These are phyloP conservation scores for Eurytemora carolleeae DNA, from an alignment of 1,140 invertebrate genomes.

Conservation along the genomic window DNA sequence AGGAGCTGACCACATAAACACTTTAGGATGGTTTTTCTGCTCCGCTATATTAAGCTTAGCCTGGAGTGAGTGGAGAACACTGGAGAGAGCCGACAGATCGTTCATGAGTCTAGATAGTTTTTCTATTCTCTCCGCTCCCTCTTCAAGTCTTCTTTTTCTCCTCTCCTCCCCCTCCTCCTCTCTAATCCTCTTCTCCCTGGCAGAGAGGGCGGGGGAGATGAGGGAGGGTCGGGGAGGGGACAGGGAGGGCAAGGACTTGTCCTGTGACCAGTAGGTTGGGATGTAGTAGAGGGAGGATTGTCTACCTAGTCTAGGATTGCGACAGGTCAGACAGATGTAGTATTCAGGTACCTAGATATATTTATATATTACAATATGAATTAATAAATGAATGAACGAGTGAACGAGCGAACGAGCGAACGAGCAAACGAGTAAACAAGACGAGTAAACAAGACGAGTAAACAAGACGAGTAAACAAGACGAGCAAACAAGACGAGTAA, in stretches of 20 bases:
- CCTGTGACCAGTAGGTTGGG: slow-evolving; percentile 72
- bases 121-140: too few relatives aligned
- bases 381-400: too few relatives aligned
- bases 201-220: slow-evolving; percentile 20
- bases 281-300: slow-evolving; percentile 49
- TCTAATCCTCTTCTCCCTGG: slow-evolving; percentile 14
- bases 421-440: too few relatives aligned
- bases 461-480: too few relatives aligned
- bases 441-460: too few relatives aligned
- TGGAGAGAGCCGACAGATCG: slow-evolving; percentile 16
- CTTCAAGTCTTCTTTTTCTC: too few relatives aligned
- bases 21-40: slow-evolving; percentile 30
- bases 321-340: slow-evolving; percentile 70
- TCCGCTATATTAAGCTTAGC: slow-evolving; percentile 55
- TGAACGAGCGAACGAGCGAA: too few relatives aligned
- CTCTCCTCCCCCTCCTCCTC: too few relatives aligned
- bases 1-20: slow-evolving; percentile 14
- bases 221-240: slow-evolving; percentile 20
- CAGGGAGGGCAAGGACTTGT: slow-evolving; percentile 35
- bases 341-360: slow-evolving; percentile 45
- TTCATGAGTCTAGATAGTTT: slow-evolving; percentile 16
- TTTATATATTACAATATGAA: too few relatives aligned
- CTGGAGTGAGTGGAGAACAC: slow-evolving; percentile 43
- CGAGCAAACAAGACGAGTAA: too few relatives aligned
- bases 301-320: slow-evolving; percentile 47